phyloP scores from a whole-genome alignment of 2,113 vertebrate genomes.

The Notarius quadriscutis region DNA sequence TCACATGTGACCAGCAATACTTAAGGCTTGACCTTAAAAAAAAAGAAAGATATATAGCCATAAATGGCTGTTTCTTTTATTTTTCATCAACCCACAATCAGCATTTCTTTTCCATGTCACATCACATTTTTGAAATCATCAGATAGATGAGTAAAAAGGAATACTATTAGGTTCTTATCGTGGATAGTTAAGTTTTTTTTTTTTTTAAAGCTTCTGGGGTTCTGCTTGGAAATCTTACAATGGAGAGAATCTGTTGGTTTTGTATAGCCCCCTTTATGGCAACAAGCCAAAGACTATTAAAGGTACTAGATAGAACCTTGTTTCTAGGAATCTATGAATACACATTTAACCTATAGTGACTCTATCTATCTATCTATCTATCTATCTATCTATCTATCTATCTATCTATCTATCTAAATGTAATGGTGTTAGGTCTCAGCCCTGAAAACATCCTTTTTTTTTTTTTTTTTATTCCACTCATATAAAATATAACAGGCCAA shows the following conservation, averaged over 20 bases:
- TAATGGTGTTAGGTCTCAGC: too few relatives aligned
- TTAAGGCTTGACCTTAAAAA: conserved; percentile 21
- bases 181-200: not conserved
- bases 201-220: not conserved
- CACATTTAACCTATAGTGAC: not conserved
- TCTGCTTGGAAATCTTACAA: not conserved
- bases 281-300: not conserved
- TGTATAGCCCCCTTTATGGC: not conserved
- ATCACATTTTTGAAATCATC: conserved; percentile 17
- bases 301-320: not conserved
- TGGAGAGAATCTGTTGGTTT: not conserved
- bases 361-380: not conserved
- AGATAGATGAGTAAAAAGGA: not conserved
- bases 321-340: not conserved
- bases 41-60: not conserved
- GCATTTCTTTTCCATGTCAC: not conserved
- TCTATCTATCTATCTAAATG: conserved; percentile 3
- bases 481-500: too few relatives aligned
- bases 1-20: conserved; percentile 16
- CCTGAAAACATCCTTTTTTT: too few relatives aligned
- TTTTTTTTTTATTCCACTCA: too few relatives aligned
- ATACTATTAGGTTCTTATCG: not conserved
- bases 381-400: conserved; percentile 9
- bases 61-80: not conserved
- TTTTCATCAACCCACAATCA: not conserved